Evolutionary conservation across 2,797 vertebrate species (phyloP), one percentile per base, ranked within the genome.

Genomic region (Decapterus maruadsi): DNA sequence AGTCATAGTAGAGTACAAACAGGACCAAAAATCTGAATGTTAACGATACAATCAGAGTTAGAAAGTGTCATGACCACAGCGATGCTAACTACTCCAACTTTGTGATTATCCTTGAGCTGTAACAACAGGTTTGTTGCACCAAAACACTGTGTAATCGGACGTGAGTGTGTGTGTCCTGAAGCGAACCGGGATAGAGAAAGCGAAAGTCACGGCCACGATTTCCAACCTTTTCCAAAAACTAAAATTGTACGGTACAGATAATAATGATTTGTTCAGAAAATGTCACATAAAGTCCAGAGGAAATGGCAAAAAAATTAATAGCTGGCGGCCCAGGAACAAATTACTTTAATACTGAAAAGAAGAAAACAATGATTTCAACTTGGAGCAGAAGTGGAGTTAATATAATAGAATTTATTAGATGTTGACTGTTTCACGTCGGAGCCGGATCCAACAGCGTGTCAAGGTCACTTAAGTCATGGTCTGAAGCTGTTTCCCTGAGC

Each of bases 231-330:
- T 71, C 45, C 61, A 73, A 40, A 70, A 81, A 70, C 58, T 31
- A 60, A 38, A 81, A 80, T 57, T 81, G 59, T 68, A 76, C 38
- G 1, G 22, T 19, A 22, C 51, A 31, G n/a, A 58, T 83, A 77
- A 88, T 88, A 76, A 80, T 55, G 20, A 68, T 64, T 72, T 60
- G 56, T 68, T 59, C 38, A 56, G 55, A 85, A 84, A 84, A 90
- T 75, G 82, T 79, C 85, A 84, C 53, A 68, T 50, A 16, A 40
- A 58, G 56, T 58, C 57, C 53, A 0, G 20, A 69, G 77, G 59
- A 78, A 72, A 64, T 63, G 53, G 62, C 57, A 57, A 55, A 77
- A 51, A 68, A 54, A 68, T 57, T 16, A 84, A 75, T 13, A 58
- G 38, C 64, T 72, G 29, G 36, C 22, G 72, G 72, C 77, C 75